Percentiles rank a stretch among this genome's conserved stretches.
Conservation (phyloP, 2,888 invertebrate genomes). For the Heliconius erato region DNA sequence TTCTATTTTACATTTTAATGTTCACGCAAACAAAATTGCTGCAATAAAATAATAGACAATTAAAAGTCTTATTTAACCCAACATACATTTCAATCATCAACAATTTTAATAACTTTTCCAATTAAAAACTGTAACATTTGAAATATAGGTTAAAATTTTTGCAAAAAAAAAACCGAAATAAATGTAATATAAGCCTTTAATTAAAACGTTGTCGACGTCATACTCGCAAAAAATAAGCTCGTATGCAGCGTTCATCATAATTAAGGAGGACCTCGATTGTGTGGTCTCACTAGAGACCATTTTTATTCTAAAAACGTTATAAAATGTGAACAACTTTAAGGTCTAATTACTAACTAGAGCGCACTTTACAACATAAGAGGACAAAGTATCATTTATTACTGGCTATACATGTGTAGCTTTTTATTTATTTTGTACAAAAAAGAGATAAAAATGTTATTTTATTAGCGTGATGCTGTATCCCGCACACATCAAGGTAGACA, state of each 20-base stretch:
- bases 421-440: background rate
- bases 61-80: too few relatives aligned
- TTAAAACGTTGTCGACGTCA: slow-evolving; percentile 36
- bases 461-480: background rate
- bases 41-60: too few relatives aligned
- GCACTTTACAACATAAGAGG: background rate
- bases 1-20: too few relatives aligned
- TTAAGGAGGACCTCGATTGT: slow-evolving; percentile 43
- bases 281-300: slow-evolving; percentile 50
- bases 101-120: slow-evolving; percentile 10
- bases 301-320: slow-evolving; percentile 59
- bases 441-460: too few relatives aligned
- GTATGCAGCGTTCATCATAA: slow-evolving; percentile 45
- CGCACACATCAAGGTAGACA: too few relatives aligned
- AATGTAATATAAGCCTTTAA: slow-evolving; percentile 39
- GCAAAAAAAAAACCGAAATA: slow-evolving; percentile 22
- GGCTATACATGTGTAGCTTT: background rate
- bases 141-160: background rate
- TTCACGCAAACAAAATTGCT: too few relatives aligned
- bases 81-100: too few relatives aligned
- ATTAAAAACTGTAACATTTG: background rate
- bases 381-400: slow-evolving; percentile 7
- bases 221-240: slow-evolving; percentile 32
- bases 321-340: slow-evolving; percentile 51
- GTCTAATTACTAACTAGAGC: slow-evolving; percentile 21